Evolutionary conservation across 92 coral and sea anemone genomes (phyloP).

Genomic region (Zoanthus gigantus): DNA sequence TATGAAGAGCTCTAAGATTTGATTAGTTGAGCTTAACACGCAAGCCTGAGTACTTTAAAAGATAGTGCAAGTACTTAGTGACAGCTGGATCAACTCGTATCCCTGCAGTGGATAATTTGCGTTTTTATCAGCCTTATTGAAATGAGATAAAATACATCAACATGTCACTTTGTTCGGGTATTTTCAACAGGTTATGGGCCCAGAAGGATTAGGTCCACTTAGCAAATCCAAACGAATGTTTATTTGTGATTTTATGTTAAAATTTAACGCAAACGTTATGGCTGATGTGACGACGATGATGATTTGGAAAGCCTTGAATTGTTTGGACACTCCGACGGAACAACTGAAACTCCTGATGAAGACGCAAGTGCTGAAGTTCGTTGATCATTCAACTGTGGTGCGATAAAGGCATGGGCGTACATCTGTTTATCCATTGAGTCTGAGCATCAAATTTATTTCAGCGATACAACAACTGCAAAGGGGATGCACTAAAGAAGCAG

Average conservation of each 20-base stretch:
- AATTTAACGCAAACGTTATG: no score
- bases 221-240: background rate
- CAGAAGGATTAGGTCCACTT: no score
- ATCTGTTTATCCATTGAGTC: constrained; percentile 18
- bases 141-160: background rate
- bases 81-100: no score
- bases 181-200: background rate
- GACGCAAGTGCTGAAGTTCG: no score
- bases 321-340: constrained; percentile 18
- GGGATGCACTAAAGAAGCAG: constrained; percentile 29
- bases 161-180: no score
- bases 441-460: constrained; percentile 34
- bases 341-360: constrained; percentile 1
- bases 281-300: no score
- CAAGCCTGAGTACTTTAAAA: no score
- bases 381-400: background rate
- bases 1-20: no score
- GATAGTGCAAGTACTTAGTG: no score
- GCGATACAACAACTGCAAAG: constrained; percentile 33
- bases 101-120: no score
- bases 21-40: no score
- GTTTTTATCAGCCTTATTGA: background rate
- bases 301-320: constrained; percentile 26
- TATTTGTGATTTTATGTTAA: background rate
- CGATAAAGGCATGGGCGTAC: constrained; percentile 39